Evolutionary conservation across 2,113 vertebrate genomes (phyloP), one percentile per base, ranked within the genome.

Genomic region (Alaudala cheleensis): DNA sequence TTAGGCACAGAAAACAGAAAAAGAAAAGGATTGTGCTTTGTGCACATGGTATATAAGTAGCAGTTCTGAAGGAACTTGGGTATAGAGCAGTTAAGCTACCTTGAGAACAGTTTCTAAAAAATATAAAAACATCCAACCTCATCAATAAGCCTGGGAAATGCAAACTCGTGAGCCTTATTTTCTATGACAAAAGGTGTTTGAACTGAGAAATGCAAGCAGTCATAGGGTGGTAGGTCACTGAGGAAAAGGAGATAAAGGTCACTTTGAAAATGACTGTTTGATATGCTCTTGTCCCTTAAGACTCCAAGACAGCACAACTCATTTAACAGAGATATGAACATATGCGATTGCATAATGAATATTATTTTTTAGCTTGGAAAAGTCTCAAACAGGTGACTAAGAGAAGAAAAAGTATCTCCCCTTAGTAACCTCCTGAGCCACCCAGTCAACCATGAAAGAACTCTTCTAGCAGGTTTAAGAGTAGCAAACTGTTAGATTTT

Each of bases 171-270:
- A 96, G 81, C 33, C 39, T 86, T 83, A 34, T 84, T 79, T 92
- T 77, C 84, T 80, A 25, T 47, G 67, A 95, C 78, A 62, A 86
- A 88, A 77, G 54, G 40, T 90, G 81, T 93, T 91, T 93, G 93
- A 96, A 93, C 79, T 73, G 58, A 90, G 69, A 82, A 95, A 82
- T 14, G 31, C 86, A 94, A 86, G 93, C 85, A 90, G 74, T 62
- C 91, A 72, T 77, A 80, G 91, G 95, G 95, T 95, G 90, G 91
- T 60, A 95, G 94, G 92, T 94, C 94, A 70, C 93, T 28, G 62
- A 93, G 90, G 91, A 90, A 88, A 95, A 94, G 91, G 74, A 95
- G 84, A 94, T 94, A 95, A 96, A 91, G 96, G 94, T 97, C 96
- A 96, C 94, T 96, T 95, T 95, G 94, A 96, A 97, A 96, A 91